Conservation (phyloP, 2,113 vertebrate species). For the Machaerirhynchus nigripectus region DNA sequence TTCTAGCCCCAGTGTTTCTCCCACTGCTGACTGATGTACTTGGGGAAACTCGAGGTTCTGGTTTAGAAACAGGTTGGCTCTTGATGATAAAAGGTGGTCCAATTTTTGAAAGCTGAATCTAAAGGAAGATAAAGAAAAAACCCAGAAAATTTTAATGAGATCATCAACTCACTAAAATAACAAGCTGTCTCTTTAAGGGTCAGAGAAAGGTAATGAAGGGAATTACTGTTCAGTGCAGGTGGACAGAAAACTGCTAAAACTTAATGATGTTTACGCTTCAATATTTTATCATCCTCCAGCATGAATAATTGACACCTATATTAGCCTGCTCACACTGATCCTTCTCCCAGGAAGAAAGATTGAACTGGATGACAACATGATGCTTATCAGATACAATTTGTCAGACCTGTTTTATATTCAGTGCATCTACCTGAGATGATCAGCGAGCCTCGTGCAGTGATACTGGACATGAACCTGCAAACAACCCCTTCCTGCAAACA, state of each 20-base stretch:
- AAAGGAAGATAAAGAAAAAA: neutral
- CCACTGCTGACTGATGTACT: slow-evolving; percentile 69
- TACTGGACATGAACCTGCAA: neutral
- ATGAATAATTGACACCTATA: neutral
- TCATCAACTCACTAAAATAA: neutral
- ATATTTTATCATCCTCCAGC: neutral
- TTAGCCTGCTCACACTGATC: neutral
- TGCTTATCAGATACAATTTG: neutral
- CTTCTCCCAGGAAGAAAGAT: neutral
- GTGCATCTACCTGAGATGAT: neutral
- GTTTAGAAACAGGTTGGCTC: slow-evolving; percentile 80
- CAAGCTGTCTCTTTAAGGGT: neutral
- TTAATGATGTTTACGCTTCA: neutral
- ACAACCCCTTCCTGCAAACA: neutral
- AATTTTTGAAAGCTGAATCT: slow-evolving; percentile 86
- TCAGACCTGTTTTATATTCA: neutral
- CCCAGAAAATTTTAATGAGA: neutral
- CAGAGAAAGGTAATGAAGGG: neutral
- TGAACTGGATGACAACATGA: neutral
- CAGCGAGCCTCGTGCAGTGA: neutral
- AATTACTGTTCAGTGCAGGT: neutral
- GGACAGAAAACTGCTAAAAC: neutral
- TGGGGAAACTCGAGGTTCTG: slow-evolving; percentile 74
- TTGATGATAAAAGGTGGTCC: slow-evolving; percentile 85
- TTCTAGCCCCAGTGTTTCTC: slow-evolving; percentile 83